A percentile compares a stretch with the other conserved stretches of the same genome.
Conservation (phyloP, 2,797 vertebrate genomes). For the Sandelia bainsii region DNA sequence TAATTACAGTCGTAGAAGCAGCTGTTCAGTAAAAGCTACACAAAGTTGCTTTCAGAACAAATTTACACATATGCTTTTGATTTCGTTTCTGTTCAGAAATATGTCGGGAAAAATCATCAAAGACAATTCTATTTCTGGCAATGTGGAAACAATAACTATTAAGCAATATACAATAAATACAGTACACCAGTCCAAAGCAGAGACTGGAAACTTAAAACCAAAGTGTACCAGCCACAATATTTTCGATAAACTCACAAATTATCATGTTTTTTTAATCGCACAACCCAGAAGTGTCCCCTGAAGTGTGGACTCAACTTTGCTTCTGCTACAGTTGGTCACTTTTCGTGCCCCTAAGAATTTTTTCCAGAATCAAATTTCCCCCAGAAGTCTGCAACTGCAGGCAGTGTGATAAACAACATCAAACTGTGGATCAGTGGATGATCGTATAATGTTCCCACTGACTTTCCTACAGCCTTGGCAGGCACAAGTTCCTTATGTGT, state of each 20-base stretch:
- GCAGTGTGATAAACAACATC: conserved; percentile 70
- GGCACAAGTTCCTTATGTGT: conserved; percentile 51
- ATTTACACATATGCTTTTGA: neutral
- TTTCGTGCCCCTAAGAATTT: conserved; percentile 57
- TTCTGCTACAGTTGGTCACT: conserved; percentile 36
- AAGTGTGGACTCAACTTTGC: conserved; percentile 31
- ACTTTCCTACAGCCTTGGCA: conserved; percentile 65
- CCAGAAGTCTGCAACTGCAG: conserved; percentile 48
- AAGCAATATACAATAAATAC: neutral
- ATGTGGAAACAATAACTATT: neutral
- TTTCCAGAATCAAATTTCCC: conserved; percentile 65
- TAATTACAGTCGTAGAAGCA: neutral
- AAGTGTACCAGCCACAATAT: neutral
- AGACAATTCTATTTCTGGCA: neutral
- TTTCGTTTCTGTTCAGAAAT: neutral
- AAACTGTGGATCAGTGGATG: conserved; percentile 59
- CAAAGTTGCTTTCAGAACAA: neutral
- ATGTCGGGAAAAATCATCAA: no score
- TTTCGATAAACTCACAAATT: conserved; percentile 7
- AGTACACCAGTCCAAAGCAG: neutral
- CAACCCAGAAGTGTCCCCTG: conserved; percentile 12
- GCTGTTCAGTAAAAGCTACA: no score
- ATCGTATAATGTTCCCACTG: conserved; percentile 71
- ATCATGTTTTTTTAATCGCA: neutral
- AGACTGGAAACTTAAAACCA: neutral